These are phyloP conservation scores for Eulemur rufifrons DNA, from an alignment of 2,113 vertebrate species.

Conservation along the genomic window DNA sequence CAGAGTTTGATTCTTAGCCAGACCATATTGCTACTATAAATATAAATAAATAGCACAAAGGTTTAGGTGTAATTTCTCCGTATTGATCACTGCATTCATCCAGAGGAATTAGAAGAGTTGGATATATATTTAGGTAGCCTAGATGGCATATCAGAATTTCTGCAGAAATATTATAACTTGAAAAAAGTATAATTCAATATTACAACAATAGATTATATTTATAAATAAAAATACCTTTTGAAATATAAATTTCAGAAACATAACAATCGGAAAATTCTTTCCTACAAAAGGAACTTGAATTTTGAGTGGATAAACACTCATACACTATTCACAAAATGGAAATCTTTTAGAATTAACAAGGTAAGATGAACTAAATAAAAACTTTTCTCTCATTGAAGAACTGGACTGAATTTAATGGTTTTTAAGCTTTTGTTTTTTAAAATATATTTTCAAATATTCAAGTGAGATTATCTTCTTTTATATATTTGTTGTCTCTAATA, in stretches of 20 bases:
- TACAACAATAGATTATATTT: neutral
- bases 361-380: neutral
- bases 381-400: neutral
- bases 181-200: neutral
- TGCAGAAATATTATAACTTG: neutral
- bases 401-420: neutral
- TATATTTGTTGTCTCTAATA: neutral
- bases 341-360: constrained; percentile 8
- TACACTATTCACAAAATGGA: neutral
- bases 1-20: neutral
- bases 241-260: constrained; percentile 10
- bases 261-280: constrained; percentile 2
- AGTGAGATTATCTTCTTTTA: neutral
- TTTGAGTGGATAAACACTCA: neutral
- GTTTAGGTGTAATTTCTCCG: neutral
- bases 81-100: neutral
- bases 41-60: neutral
- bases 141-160: neutral
- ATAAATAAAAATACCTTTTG: neutral
- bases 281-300: neutral
- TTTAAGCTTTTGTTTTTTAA: neutral
- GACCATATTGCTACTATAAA: neutral
- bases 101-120: neutral
- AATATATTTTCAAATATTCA: neutral
- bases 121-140: neutral